These are phyloP conservation scores for Euleptes europaea DNA, from an alignment of 2,113 vertebrate genomes.

Conservation along the genomic window DNA sequence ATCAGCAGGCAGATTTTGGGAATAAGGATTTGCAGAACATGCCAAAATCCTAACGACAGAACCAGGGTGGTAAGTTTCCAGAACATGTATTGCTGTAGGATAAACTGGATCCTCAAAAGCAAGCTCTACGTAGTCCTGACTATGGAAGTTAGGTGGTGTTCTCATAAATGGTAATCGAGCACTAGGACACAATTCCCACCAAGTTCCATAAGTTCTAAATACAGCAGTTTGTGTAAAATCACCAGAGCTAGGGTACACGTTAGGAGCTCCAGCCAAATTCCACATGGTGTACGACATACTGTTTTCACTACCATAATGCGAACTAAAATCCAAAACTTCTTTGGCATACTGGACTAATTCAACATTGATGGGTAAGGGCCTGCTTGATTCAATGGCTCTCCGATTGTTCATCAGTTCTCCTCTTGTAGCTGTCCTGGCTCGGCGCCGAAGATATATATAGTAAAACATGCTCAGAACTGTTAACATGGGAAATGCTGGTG, in stretches of 20 bases:
- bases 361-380: conserved; percentile 85
- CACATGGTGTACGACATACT: conserved; percentile 99
- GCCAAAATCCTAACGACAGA: conserved; percentile 94
- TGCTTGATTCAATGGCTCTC: conserved; percentile 88
- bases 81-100: conserved; percentile 91
- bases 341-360: conserved; percentile 96
- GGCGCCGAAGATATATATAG: conserved; percentile 98
- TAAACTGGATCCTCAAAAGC: conserved; percentile 95
- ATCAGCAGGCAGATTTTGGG: conserved; percentile 87
- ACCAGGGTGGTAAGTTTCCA: conserved; percentile 98
- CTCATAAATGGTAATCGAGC: conserved; percentile 83
- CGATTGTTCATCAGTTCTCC: conserved; percentile 92
- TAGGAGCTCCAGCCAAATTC: conserved; percentile 94
- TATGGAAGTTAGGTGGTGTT: conserved; percentile 86
- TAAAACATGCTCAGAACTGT: conserved; percentile 99
- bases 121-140: conserved; percentile 95
- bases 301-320: conserved; percentile 97
- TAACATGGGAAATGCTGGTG: conserved; percentile 94
- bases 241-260: conserved; percentile 95
- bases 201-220: conserved; percentile 92
- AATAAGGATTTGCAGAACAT: conserved; percentile 95
- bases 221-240: conserved; percentile 98
- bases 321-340: conserved; percentile 97
- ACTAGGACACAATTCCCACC: conserved; percentile 94
- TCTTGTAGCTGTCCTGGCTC: conserved; percentile 92